Conservation (phyloP, 2,113 vertebrate genomes). For the Callithrix jacchus region DNA sequence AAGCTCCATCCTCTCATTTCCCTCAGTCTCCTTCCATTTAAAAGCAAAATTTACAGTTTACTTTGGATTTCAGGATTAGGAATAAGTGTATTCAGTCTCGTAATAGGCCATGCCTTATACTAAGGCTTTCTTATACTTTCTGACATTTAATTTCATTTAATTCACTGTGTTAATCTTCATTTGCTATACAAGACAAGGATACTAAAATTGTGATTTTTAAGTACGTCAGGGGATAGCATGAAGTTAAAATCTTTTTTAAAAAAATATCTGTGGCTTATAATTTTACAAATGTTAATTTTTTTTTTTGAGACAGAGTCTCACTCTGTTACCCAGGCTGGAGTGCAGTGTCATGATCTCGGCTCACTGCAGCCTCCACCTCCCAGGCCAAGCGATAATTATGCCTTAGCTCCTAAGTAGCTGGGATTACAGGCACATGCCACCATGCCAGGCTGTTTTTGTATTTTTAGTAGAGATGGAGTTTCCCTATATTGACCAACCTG, state of each 20-base stretch:
- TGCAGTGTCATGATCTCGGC: no score
- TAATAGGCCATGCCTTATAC: background rate
- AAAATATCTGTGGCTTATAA: background rate
- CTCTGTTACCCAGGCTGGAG: no score
- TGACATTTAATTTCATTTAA: constrained; percentile 11
- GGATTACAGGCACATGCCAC: no score
- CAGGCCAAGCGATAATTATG: no score
- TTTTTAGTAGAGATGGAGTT: no score
- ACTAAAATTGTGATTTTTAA: constrained; percentile 20
- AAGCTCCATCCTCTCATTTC: constrained; percentile 5
- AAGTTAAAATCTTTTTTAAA: constrained; percentile 42
- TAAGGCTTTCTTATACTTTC: background rate
- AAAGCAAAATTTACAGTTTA: background rate
- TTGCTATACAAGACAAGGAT: background rate
- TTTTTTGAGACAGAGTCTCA: no score
- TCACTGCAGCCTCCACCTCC: no score
- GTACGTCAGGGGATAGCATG: background rate
- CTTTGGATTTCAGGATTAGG: constrained; percentile 18
- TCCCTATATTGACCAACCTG: no score
- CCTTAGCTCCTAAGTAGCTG: no score
- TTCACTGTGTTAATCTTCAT: constrained; percentile 8
- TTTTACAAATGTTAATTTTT: constrained; percentile 31
- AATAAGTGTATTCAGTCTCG: background rate
- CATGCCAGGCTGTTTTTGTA: no score
- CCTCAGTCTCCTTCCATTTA: background rate